Conservation (phyloP, 2,888 invertebrate genomes). For the Machimus atricapillus region DNA sequence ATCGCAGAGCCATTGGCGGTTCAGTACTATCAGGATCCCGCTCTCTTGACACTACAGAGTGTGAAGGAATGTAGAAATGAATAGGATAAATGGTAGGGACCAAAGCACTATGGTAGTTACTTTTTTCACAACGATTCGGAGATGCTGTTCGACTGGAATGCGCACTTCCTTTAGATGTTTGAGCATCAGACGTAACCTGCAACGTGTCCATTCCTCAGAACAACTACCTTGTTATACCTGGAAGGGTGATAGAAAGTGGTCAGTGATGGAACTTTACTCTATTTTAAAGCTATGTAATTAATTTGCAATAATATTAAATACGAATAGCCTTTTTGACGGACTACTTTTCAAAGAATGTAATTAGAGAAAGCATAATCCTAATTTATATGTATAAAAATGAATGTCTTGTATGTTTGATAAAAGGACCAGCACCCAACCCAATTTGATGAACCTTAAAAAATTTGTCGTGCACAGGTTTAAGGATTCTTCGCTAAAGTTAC, state of each 20-base stretch:
- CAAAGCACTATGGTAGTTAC: slow-evolving; percentile 39
- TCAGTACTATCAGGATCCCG: slow-evolving; percentile 51
- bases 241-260: not conserved
- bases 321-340: too few species aligned
- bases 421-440: not conserved
- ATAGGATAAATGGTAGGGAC: not conserved
- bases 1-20: slow-evolving; percentile 51
- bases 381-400: too few species aligned
- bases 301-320: not conserved
- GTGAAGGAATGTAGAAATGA: not conserved
- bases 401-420: not conserved
- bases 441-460: too few species aligned
- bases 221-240: not conserved
- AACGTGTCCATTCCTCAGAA: slow-evolving; percentile 49
- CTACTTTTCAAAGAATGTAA: too few species aligned
- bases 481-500: too few species aligned
- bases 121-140: slow-evolving; percentile 47
- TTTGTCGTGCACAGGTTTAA: too few species aligned
- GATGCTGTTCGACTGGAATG: slow-evolving; percentile 46
- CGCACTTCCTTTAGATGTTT: slow-evolving; percentile 36
- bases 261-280: not conserved
- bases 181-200: slow-evolving; percentile 45
- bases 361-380: too few species aligned
- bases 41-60: slow-evolving; percentile 60
- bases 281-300: not conserved